phyloP scores from a whole-genome alignment of 2,888 invertebrate genomes.

The Philonicus albiceps region DNA sequence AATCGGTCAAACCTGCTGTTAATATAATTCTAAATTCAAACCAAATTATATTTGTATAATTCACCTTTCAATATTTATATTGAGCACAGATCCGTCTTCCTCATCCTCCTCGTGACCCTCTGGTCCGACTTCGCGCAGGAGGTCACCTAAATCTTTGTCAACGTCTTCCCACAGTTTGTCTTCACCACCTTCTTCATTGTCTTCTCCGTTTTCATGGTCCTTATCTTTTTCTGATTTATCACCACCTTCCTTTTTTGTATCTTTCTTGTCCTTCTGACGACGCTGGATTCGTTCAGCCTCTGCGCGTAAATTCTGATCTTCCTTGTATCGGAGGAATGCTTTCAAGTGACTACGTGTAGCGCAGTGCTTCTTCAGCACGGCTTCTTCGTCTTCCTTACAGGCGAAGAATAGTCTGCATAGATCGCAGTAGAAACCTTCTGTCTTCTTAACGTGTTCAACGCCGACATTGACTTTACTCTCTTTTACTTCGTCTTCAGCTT shows the following conservation, averaged over 20 bases:
- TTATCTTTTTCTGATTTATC: slow-evolving; percentile 68
- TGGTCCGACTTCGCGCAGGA: slow-evolving; percentile 73
- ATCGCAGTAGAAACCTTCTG: slow-evolving; percentile 82
- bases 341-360: slow-evolving; percentile 78
- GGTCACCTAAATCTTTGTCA: slow-evolving; percentile 80
- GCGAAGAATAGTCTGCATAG: slow-evolving; percentile 79
- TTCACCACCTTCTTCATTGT: slow-evolving; percentile 66
- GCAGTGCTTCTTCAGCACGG: slow-evolving; percentile 75
- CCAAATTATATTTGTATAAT: neutral
- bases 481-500: slow-evolving; percentile 69
- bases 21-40: slow-evolving; percentile 11
- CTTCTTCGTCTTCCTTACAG: slow-evolving; percentile 69
- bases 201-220: slow-evolving; percentile 42
- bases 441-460: slow-evolving; percentile 77
- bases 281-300: slow-evolving; percentile 76
- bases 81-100: slow-evolving; percentile 68
- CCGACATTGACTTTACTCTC: slow-evolving; percentile 76
- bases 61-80: slow-evolving; percentile 66
- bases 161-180: slow-evolving; percentile 84
- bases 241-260: slow-evolving; percentile 45
- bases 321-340: slow-evolving; percentile 78
- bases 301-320: slow-evolving; percentile 76
- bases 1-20: slow-evolving; percentile 70
- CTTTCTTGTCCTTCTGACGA: slow-evolving; percentile 62
- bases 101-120: slow-evolving; percentile 76